Percentiles rank a stretch among this genome's conserved stretches.
Conservation (phyloP, 2,888 invertebrate species). For the Syrphus vitripennis region DNA sequence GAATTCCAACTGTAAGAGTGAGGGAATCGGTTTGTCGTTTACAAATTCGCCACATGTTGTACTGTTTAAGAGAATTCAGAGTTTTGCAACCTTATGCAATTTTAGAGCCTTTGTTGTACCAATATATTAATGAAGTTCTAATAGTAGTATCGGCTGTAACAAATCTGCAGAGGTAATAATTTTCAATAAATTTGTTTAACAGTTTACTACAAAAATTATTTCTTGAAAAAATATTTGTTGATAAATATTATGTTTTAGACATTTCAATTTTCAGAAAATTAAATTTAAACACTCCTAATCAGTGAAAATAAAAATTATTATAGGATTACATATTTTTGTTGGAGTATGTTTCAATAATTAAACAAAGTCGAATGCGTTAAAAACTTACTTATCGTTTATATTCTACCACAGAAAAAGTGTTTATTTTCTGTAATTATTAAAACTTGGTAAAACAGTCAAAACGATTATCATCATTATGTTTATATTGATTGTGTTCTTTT, state of each 20-base stretch:
- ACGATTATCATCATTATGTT: not conserved
- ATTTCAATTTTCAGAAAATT: not conserved
- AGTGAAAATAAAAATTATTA: not conserved
- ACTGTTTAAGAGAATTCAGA: constrained; percentile 77
- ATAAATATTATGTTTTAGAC: not conserved
- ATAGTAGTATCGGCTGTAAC: constrained; percentile 78
- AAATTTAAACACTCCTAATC: not conserved
- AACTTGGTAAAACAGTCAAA: not conserved
- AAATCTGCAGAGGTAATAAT: constrained; percentile 78
- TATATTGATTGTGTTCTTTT: not conserved
- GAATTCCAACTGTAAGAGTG: constrained; percentile 78
- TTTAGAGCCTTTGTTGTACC: constrained; percentile 76
- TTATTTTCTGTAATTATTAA: not conserved
- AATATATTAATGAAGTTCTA: constrained; percentile 79
- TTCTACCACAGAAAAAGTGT: not conserved
- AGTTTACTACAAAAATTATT: not conserved
- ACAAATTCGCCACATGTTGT: constrained; percentile 78
- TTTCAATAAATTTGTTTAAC: not conserved
- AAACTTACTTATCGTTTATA: not conserved
- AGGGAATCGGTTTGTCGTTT: constrained; percentile 77
- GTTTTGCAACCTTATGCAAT: constrained; percentile 78
- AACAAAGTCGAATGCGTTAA: not conserved
- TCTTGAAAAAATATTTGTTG: not conserved
- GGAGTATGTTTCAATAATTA: not conserved
- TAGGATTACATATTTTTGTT: not conserved